phyloP scores from a whole-genome alignment of 1,140 invertebrate species.

The Ostrea denselamellosa region DNA sequence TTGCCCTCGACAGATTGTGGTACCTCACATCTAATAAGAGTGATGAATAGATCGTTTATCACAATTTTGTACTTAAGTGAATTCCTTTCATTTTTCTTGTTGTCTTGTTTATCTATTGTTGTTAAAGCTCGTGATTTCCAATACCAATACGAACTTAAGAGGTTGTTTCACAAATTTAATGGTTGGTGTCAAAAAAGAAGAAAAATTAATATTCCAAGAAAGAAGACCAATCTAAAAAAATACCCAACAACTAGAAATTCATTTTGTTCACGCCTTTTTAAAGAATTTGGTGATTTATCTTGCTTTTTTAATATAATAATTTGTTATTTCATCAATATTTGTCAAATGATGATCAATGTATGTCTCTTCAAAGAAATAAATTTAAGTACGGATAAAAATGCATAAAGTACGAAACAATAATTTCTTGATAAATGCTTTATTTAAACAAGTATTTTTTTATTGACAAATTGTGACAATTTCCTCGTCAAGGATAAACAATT shows the following conservation, averaged over 20 bases:
- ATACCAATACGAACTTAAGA: too few species aligned
- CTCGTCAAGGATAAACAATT: not conserved
- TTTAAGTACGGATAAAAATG: not conserved
- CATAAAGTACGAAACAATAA: not conserved
- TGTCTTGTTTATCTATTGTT: constrained; percentile 8
- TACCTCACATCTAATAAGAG: constrained; percentile 21
- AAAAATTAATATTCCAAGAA: too few species aligned
- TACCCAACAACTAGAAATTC: not conserved
- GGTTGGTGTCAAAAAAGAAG: too few species aligned
- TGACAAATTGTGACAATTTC: not conserved
- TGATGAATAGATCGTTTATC: constrained; percentile 17
- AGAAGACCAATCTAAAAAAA: too few species aligned
- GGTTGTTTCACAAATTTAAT: too few species aligned
- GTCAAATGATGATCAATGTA: not conserved
- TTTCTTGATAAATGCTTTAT: not conserved
- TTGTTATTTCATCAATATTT: not conserved
- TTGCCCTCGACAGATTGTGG: constrained; percentile 29
- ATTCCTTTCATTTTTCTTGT: constrained; percentile 13
- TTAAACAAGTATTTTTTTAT: not conserved
- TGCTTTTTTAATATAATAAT: not conserved
- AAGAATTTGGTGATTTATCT: not conserved
- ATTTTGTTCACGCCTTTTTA: not conserved
- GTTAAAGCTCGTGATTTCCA: not conserved
- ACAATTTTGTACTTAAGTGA: not conserved
- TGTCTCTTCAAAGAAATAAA: not conserved